These are phyloP conservation scores for Eubasilissa splendida DNA, from an alignment of 2,888 invertebrate genomes.

Conservation along the genomic window DNA sequence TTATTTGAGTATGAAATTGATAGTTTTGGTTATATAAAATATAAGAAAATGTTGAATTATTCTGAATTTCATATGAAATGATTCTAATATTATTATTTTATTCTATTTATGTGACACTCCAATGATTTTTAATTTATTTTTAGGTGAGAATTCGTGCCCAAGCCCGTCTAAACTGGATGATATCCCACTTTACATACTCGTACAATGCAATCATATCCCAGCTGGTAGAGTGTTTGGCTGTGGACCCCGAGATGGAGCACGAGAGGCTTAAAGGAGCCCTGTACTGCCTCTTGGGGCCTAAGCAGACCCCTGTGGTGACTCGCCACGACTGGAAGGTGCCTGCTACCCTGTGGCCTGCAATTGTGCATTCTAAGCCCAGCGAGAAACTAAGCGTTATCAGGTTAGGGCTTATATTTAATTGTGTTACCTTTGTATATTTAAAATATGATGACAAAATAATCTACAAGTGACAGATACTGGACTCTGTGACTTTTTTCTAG, in stretches of 20 bases:
- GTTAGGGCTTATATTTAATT: slow-evolving; percentile 59
- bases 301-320: slow-evolving; percentile 76
- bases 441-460: no score
- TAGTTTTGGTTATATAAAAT: no score
- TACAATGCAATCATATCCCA: slow-evolving; percentile 78
- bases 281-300: slow-evolving; percentile 81
- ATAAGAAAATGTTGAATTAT: no score
- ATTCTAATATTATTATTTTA: not conserved
- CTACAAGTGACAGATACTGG: no score
- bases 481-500: no score
- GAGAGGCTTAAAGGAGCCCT: slow-evolving; percentile 86
- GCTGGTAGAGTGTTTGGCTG: slow-evolving; percentile 74
- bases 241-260: slow-evolving; percentile 76
- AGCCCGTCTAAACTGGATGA: slow-evolving; percentile 74
- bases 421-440: not conserved
- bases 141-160: slow-evolving; percentile 80
- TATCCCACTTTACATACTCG: slow-evolving; percentile 80
- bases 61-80: no score
- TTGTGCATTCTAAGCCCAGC: slow-evolving; percentile 84
- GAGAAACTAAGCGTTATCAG: slow-evolving; percentile 88
- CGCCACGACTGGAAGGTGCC: slow-evolving; percentile 85
- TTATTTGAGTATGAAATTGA: no score
- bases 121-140: slow-evolving; percentile 13
- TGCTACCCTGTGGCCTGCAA: slow-evolving; percentile 82
- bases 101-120: not conserved